Evolutionary conservation across 1,140 invertebrate genomes (phyloP).

Genomic region (Vanessa tameamea): DNA sequence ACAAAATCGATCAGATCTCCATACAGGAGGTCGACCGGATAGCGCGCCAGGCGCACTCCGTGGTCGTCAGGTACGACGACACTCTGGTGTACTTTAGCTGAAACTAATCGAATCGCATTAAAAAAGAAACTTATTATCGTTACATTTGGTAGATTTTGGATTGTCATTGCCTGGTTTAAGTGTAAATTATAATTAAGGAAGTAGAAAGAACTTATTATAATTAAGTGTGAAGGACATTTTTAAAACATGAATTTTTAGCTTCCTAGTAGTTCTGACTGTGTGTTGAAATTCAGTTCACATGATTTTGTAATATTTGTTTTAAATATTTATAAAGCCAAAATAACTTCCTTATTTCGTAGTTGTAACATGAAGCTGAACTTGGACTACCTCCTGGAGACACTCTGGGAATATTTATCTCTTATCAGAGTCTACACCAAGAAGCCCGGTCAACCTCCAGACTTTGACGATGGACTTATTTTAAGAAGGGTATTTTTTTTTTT

Average conservation of each 20-base stretch:
- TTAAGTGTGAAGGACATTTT: no score
- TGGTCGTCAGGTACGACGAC: slow-evolving; percentile 93
- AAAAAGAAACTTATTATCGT: no score
- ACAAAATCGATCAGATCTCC: slow-evolving; percentile 99
- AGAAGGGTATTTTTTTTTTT: slow-evolving; percentile 81
- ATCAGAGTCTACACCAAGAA: slow-evolving; percentile 99
- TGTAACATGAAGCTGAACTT: slow-evolving; percentile 99
- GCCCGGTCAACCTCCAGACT: slow-evolving; percentile 97
- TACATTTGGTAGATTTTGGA: no score
- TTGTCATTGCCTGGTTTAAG: no score
- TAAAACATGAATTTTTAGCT: no score
- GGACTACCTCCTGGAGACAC: slow-evolving; percentile 94
- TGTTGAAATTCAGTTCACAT: no score
- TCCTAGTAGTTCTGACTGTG: no score
- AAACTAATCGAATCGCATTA: no score
- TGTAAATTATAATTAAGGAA: no score
- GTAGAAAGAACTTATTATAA: no score
- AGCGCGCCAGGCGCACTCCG: slow-evolving; percentile 92
- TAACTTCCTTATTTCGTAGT: slow-evolving; percentile 81
- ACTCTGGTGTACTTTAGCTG: not conserved
- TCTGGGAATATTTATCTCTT: slow-evolving; percentile 97
- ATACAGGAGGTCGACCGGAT: slow-evolving; percentile 99
- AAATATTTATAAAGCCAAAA: not conserved
- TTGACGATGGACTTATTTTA: slow-evolving; percentile 96
- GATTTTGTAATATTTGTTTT: no score